Evolutionary conservation across 2,113 vertebrate species (phyloP), one percentile per base, ranked within the genome.

Genomic region (Etheostoma cragini): DNA sequence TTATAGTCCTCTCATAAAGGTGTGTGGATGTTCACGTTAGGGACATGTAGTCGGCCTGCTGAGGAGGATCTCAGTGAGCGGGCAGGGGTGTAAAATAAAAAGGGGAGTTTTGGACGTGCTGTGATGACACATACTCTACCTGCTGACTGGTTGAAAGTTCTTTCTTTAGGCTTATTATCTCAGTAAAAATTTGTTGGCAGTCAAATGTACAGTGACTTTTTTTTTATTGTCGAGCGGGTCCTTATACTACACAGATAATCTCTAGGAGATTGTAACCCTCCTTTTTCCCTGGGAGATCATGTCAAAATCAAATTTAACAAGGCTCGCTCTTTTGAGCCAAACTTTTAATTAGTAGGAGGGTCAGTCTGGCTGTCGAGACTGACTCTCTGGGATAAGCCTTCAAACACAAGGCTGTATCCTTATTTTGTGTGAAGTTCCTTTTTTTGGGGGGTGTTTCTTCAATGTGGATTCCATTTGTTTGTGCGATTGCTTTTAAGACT

Each of bases 381-480:
- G 7, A 64, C 49, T 84, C 79, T 50, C 64, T 52, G 22, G 63
- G 78, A 87, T 73, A 26, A 65, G 70, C 68, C 72, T 65, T 85
- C 53, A 72, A 78, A 83, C 56, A 83, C 60, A 60, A 53, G 45
- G 26, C 35, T 68, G 71, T 61, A 64, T 82, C 82, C 83, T 87
- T 89, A 89, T 69, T 76, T 69, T 15, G 33, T 78, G 72, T 81
- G 80, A 85, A 76, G 62, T 52, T 73, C 45, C 21, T 17, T 49
- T 49, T 2, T 38, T 10, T 8, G 8, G 38, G 19, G 15, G 11
- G 56, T 77, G 76, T 57, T 24, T 66, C 62, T 22, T 53, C 57
- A 63, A 77, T 81, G 90, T 82, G 80, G 46, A 86, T 88, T 90
- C 57, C 33, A 83, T 88, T 88, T 83, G 46, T 83, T 82, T 88